phyloP scores from a whole-genome alignment of 2,888 invertebrate genomes.

The Hirtodrosophila confusa region DNA sequence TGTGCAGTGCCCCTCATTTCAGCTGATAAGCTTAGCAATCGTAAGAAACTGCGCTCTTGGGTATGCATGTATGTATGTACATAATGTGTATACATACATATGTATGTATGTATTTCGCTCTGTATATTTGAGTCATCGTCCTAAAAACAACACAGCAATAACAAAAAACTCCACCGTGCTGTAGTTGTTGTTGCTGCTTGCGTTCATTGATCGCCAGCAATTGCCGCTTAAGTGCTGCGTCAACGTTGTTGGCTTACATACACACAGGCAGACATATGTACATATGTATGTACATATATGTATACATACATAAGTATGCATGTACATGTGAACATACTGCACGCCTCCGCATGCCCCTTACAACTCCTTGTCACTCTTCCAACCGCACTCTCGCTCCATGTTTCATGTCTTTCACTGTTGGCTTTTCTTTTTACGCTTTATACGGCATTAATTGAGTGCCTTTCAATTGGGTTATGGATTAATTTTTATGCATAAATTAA shows the following conservation, averaged over 20 bases:
- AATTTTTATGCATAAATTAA: slow-evolving; percentile 78
- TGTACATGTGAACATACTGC: slow-evolving; percentile 10
- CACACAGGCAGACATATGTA: slow-evolving; percentile 18
- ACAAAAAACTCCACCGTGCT: slow-evolving; percentile 50
- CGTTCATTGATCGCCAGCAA: slow-evolving; percentile 76
- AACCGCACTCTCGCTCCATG: slow-evolving; percentile 66
- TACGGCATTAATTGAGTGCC: slow-evolving; percentile 75
- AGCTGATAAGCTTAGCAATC: slow-evolving; percentile 64
- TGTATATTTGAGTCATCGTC: slow-evolving; percentile 72
- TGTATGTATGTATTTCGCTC: slow-evolving; percentile 8
- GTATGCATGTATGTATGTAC: slow-evolving; percentile 1
- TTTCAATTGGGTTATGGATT: slow-evolving; percentile 80
- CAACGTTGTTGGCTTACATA: slow-evolving; percentile 75
- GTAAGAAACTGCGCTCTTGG: not conserved
- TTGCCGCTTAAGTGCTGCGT: slow-evolving; percentile 77
- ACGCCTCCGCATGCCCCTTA: slow-evolving; percentile 35
- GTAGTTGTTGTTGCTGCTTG: slow-evolving; percentile 46
- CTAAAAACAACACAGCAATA: slow-evolving; percentile 60
- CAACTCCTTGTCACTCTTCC: slow-evolving; percentile 27
- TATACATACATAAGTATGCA: not conserved
- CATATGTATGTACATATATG: not conserved
- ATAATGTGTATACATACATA: not conserved
- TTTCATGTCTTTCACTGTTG: slow-evolving; percentile 65
- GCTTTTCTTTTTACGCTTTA: slow-evolving; percentile 71
- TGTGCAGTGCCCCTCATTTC: slow-evolving; percentile 43